Evolutionary conservation across 2,113 vertebrate genomes (phyloP).

Genomic region (Psilopsiagon aymara): DNA sequence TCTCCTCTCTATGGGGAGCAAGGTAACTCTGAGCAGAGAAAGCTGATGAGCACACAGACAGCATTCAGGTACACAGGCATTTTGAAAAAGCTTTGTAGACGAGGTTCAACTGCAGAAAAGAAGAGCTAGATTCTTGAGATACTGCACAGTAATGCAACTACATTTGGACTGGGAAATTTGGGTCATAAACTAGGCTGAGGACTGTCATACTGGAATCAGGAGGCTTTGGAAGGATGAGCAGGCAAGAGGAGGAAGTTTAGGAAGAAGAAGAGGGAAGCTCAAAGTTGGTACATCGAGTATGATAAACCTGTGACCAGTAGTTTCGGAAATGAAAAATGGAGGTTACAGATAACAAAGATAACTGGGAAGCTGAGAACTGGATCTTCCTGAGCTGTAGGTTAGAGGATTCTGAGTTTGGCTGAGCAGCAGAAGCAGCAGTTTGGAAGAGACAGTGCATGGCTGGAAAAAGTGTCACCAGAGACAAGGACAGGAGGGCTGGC

Average conservation of each 20-base stretch:
- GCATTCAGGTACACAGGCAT: not conserved
- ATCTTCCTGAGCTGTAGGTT: not conserved
- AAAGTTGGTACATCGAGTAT: not conserved
- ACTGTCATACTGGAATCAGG: not conserved
- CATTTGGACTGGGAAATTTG: not conserved
- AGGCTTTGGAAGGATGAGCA: not conserved
- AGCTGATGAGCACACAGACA: not conserved
- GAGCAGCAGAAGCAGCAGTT: not conserved
- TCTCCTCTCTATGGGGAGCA: not conserved
- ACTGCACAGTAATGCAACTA: not conserved
- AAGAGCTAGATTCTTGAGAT: not conserved
- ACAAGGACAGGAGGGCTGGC: not conserved
- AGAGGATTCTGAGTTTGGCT: not conserved
- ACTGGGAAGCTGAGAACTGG: not conserved
- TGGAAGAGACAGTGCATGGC: not conserved
- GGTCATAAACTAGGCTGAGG: not conserved
- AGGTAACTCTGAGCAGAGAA: not conserved
- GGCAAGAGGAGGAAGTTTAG: not conserved
- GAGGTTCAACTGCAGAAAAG: not conserved
- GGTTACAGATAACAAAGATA: not conserved
- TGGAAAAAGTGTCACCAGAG: not conserved
- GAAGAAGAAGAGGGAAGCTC: not conserved
- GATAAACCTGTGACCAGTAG: not conserved
- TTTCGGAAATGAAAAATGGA: not conserved
- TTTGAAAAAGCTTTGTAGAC: not conserved